These are phyloP conservation scores for Anoura caudifer DNA, from an alignment of 2,113 vertebrate genomes.

Conservation along the genomic window DNA sequence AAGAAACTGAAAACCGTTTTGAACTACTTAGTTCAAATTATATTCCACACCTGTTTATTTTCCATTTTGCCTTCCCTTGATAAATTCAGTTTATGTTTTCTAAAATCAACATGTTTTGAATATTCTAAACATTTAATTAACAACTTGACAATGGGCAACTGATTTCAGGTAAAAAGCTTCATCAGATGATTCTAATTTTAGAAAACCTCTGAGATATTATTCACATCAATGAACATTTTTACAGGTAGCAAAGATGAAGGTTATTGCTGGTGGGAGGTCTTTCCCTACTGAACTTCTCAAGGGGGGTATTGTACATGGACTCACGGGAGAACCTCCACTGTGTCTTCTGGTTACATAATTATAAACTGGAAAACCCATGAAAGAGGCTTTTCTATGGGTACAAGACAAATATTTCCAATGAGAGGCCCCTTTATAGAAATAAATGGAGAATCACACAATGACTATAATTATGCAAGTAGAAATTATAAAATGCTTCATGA, in stretches of 20 bases:
- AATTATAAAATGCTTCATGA: constrained; percentile 21
- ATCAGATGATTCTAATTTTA: constrained; percentile 3
- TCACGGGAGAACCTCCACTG: not conserved
- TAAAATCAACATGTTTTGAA: not conserved
- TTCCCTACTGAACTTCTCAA: not conserved
- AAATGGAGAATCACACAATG: not conserved
- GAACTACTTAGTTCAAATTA: not conserved
- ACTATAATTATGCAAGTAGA: constrained; percentile 15
- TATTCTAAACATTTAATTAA: not conserved
- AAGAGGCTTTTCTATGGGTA: not conserved
- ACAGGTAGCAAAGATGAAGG: constrained; percentile 20
- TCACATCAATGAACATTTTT: not conserved
- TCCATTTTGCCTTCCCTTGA: constrained; percentile 6
- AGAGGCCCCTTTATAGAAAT: not conserved
- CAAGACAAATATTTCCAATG: not conserved
- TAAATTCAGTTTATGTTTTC: not conserved
- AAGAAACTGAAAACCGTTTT: not conserved
- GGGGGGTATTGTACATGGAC: not conserved
- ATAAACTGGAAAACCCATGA: not conserved
- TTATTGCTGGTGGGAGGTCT: constrained; percentile 36
- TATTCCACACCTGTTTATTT: not conserved
- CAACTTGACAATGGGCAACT: not conserved
- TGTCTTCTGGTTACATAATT: not conserved
- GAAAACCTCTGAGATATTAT: constrained; percentile 26
- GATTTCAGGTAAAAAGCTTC: constrained; percentile 34